A percentile compares a stretch with the other conserved stretches of the same genome.
phyloP scores from a whole-genome alignment of 2,888 invertebrate genomes.

The Noctuana brunneofusca region DNA sequence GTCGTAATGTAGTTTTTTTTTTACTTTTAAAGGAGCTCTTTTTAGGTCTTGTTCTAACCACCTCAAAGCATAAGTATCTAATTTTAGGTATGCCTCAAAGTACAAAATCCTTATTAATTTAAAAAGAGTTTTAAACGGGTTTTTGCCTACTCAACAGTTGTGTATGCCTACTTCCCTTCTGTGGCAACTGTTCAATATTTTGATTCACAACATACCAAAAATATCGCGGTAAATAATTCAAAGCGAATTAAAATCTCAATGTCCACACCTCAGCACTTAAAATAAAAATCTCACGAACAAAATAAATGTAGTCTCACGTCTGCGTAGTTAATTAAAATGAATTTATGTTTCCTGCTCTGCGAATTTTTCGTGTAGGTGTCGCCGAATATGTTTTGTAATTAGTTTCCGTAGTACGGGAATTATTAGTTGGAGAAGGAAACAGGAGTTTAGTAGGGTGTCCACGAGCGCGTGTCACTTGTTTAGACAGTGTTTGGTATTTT shows the following conservation, averaged over 20 bases:
- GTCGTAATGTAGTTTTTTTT: no score
- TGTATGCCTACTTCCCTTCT: neutral
- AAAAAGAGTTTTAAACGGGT: no score
- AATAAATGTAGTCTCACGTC: constrained; percentile 31
- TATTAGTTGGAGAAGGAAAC: constrained; percentile 27
- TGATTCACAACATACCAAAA: constrained; percentile 2
- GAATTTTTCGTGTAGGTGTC: constrained; percentile 38
- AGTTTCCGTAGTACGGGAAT: constrained; percentile 26
- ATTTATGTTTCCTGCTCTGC: constrained; percentile 37
- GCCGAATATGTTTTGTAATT: constrained; percentile 33
- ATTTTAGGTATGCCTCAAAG: no score
- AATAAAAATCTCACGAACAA: constrained; percentile 29
- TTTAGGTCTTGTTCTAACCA: no score
- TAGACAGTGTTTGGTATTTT: no score
- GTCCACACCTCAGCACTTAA: constrained; percentile 33
- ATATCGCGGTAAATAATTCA: constrained; percentile 22
- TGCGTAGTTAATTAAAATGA: constrained; percentile 39
- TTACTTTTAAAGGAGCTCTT: no score
- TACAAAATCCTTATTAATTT: no score
- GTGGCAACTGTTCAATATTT: neutral
- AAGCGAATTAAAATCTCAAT: constrained; percentile 23
- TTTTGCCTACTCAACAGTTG: no score
- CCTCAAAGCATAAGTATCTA: no score
- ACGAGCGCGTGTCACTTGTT: neutral
- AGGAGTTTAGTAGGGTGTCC: constrained; percentile 4